A percentile compares a stretch with the other conserved stretches of the same genome.
phyloP scores from a whole-genome alignment of 2,113 vertebrate species.

The Microcebus jonahi region DNA sequence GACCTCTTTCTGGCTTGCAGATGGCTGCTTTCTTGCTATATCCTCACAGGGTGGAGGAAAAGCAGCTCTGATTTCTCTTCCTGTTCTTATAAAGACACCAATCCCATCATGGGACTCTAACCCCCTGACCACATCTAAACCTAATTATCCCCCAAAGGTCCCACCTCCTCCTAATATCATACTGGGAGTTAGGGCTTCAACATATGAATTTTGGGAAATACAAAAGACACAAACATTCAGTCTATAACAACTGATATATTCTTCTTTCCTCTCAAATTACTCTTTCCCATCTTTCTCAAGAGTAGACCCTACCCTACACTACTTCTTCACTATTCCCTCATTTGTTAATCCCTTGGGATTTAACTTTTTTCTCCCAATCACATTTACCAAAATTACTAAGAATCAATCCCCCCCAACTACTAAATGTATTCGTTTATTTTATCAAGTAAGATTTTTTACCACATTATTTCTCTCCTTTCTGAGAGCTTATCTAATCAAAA shows the following conservation, averaged over 20 bases:
- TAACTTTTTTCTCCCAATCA: background rate
- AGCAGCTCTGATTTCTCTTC: background rate
- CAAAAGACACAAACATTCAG: background rate
- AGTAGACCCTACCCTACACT: background rate
- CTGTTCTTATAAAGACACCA: background rate
- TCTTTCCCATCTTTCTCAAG: background rate
- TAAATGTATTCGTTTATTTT: background rate
- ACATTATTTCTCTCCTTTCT: background rate
- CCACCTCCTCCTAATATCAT: background rate
- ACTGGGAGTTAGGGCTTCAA: background rate
- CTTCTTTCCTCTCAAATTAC: background rate
- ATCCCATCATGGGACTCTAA: background rate
- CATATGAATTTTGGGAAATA: background rate
- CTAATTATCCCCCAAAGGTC: background rate
- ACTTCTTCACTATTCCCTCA: background rate
- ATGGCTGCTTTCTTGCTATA: background rate
- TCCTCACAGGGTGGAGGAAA: background rate
- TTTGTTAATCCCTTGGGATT: background rate
- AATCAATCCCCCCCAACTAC: background rate
- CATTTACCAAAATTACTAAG: constrained; percentile 26
- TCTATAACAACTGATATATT: background rate
- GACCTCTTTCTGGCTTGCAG: background rate
- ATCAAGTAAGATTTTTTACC: background rate
- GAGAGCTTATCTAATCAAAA: background rate
- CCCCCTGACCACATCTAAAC: background rate